Evolutionary conservation across 2,888 invertebrate genomes (phyloP).

Genomic region (Hypselothyrea guttata): DNA sequence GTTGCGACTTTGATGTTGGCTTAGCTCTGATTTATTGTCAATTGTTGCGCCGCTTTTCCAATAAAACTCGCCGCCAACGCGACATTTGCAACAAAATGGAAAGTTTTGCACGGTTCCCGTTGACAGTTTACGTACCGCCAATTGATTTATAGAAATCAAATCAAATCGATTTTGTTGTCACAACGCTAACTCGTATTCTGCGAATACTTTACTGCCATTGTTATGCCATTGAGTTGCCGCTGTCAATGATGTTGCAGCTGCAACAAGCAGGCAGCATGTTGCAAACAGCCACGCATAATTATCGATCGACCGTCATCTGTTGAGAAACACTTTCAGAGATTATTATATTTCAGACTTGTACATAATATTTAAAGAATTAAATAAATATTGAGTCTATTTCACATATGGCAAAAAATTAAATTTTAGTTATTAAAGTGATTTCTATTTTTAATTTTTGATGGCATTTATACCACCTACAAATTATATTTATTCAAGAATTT

Average conservation of each 20-base stretch:
- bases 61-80: conserved; percentile 54
- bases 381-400: no score
- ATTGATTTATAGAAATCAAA: conserved; percentile 55
- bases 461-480: no score
- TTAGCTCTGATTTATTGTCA: conserved; percentile 64
- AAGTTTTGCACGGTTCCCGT: conserved; percentile 45
- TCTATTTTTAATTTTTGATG: no score
- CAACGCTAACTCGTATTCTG: no score
- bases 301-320: conserved; percentile 49
- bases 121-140: conserved; percentile 67
- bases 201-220: conserved; percentile 29
- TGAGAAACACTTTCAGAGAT: no score
- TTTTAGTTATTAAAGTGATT: no score
- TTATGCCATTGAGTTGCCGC: conserved; percentile 26
- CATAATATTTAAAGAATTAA: no score
- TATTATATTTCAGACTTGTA: no score
- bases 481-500: no score
- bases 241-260: conserved; percentile 8
- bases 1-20: conserved; percentile 46
- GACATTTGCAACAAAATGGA: conserved; percentile 52
- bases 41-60: conserved; percentile 44
- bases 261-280: conserved; percentile 14
- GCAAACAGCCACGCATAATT: conserved; percentile 19
- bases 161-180: conserved; percentile 13
- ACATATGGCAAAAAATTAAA: no score